A percentile compares a stretch with the other conserved stretches of the same genome.
These are phyloP conservation scores for Corythornis vintsioides DNA, from an alignment of 2,113 vertebrate genomes.

Conservation along the genomic window DNA sequence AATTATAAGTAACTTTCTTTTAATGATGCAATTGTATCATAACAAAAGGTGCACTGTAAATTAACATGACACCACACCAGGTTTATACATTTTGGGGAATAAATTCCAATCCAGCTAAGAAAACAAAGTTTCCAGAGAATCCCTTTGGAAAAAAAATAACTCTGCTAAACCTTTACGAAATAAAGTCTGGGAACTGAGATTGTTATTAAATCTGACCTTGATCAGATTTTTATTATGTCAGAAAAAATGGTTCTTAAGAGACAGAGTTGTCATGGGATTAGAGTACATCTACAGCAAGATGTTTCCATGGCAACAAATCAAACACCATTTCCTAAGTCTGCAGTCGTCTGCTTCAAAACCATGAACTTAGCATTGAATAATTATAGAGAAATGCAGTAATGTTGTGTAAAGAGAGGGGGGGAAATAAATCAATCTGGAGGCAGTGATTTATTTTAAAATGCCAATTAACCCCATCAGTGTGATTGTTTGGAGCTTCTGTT, in stretches of 20 bases:
- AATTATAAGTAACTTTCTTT: constrained; percentile 78
- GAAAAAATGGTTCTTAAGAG: constrained; percentile 80
- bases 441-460: constrained; percentile 79
- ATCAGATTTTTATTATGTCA: constrained; percentile 84
- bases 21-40: constrained; percentile 74
- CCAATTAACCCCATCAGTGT: constrained; percentile 78
- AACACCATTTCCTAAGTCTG: constrained; percentile 82
- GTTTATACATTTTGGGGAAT: constrained; percentile 64
- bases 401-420: constrained; percentile 73
- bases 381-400: constrained; percentile 78
- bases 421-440: constrained; percentile 74
- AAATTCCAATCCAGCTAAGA: constrained; percentile 58
- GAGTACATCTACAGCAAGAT: constrained; percentile 80
- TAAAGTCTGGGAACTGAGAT: constrained; percentile 76
- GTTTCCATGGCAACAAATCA: constrained; percentile 88
- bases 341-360: constrained; percentile 77
- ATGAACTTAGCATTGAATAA: constrained; percentile 84
- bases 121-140: constrained; percentile 71
- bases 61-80: constrained; percentile 63
- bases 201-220: constrained; percentile 85
- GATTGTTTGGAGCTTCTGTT: constrained; percentile 66
- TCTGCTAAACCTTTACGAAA: constrained; percentile 63
- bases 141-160: constrained; percentile 58
- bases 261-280: constrained; percentile 84
- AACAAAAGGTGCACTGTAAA: constrained; percentile 73